Base-by-base conservation (phyloP, 2,797 vertebrate genomes). In the Ctenopoma kingsleyae region DNA sequence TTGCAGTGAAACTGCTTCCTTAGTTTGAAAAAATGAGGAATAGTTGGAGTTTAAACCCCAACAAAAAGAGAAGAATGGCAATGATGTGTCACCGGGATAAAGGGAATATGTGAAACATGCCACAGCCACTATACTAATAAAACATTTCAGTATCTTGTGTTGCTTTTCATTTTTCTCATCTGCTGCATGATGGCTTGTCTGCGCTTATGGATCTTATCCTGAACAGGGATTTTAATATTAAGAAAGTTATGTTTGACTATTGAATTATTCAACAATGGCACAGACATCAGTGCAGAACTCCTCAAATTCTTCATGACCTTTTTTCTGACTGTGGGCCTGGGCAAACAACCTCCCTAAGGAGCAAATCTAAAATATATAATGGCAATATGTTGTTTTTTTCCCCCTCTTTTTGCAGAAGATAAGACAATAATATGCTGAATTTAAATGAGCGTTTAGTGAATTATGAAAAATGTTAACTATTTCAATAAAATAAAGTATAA, bases 261-360 rank as follows among this genome's bases (percentile, higher is more conserved):
- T 83, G 71, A 88, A 89, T 85, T 75, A 86, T 87, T 73, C 74
- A 88, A 41, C 38, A 35, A 13, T 41, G 57, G 43, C 58, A 54
- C 35, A 72, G 61, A 79, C 75, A 71, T 83, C 76, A 60, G 44
- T 50, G 6, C 36, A 65, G 49, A 76, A 63, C 69, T 76, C 59
- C 55, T 74, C 55, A 38, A 27, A 4, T 27, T 27, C 25, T 27
- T 27, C 3, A 25, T 25, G 32, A 35, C 0, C 10, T 22, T 52
- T 50, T 74, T 59, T 67, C 17, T 27, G 27, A 47, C 35, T 15
- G 47, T 50, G 32, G 58, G 30, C 49, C 62, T 77, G 19, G 11
- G 38, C 38, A 60, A 48, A 77, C 27, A 52, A 19, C 16, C 27
- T 38, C 19, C 4, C 49, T 43, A 27, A 12, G 3, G 3, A 13